Base-by-base conservation (phyloP, 2,888 invertebrate species). In the Erannis defoliaria region DNA sequence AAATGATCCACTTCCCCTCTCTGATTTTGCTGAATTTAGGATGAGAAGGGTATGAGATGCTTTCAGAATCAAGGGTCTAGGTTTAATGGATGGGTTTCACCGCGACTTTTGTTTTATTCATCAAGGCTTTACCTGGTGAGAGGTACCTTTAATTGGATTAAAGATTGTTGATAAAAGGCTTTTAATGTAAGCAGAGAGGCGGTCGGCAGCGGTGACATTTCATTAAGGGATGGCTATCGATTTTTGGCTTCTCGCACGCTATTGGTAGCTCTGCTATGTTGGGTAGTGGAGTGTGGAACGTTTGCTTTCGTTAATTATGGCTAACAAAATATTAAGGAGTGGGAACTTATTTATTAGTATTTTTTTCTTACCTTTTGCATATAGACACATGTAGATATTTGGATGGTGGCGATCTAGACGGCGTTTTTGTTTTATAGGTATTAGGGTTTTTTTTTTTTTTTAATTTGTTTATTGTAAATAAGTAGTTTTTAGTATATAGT, bases 41-140 rank as follows among this genome's bases (percentile, higher is more conserved):
- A 66, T 9, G 26, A 40, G n/a, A 58, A 56, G 55, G 45, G 62
- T 63, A 56, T 23, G 62, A 58, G 21, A 35, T 53, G 53, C 38
- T 54, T 62, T 63, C 53, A 59, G 66, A 66, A 73, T 66, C 60
- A 66, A 31, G 62, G 84, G 49, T 80, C 85, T 64, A 14, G 6
- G 19, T 35, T 55, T 49, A 66, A 18, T 86, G 86, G 88, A 64
- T 60, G 70, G 51, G 63, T 58, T 65, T 70, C 72, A 75, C 70
- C 72, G 69, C 73, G 81, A 81, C 86, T 86, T 84, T 88, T 91
- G 89, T 89, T 85, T 90, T 89, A 90, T 92, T 89, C 89, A 89
- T 80, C 72, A 70, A 77, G 73, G 80, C 74, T 80, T 73, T 81
- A 84, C 83, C 84, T 85, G 83, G 80, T 82, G 84, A 87, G 86